Conservation (phyloP, 1,140 invertebrate genomes). For the Tribolium madens region DNA sequence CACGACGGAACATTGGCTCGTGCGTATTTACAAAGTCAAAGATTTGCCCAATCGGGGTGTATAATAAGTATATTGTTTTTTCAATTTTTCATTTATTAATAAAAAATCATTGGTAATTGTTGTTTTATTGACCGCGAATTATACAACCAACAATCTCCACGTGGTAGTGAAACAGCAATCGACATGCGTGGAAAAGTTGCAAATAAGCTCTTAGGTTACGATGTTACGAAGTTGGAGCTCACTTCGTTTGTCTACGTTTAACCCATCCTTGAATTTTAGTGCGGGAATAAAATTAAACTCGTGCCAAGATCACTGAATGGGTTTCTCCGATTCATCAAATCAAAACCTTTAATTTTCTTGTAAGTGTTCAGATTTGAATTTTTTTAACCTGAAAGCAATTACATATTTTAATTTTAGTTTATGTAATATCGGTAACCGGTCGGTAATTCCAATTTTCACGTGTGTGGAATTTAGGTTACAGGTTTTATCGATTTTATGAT, state of each 20-base stretch:
- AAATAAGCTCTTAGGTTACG: constrained; percentile 39
- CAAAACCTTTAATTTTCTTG: constrained; percentile 9
- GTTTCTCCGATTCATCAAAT: too few relatives aligned
- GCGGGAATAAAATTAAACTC: constrained; percentile 31
- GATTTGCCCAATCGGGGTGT: constrained; percentile 87
- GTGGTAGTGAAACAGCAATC: background rate
- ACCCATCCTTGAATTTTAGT: constrained; percentile 39
- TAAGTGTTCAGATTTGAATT: background rate
- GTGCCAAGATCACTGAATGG: background rate
- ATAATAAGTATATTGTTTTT: constrained; percentile 61
- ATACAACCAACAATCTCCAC: constrained; percentile 13
- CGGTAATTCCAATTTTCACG: background rate
- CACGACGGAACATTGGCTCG: constrained; percentile 96
- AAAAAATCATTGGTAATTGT: background rate
- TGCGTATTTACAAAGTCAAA: constrained; percentile 95
- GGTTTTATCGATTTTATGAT: background rate
- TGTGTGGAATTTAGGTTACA: background rate
- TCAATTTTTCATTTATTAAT: constrained; percentile 36
- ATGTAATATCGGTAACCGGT: constrained; percentile 8
- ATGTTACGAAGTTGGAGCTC: background rate
- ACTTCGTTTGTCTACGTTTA: constrained; percentile 26
- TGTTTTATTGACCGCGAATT: background rate
- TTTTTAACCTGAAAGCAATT: background rate
- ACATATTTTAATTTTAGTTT: background rate
- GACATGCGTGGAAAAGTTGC: constrained; percentile 23